phyloP scores from a whole-genome alignment of 2,113 vertebrate genomes.

The Sardina pilchardus region DNA sequence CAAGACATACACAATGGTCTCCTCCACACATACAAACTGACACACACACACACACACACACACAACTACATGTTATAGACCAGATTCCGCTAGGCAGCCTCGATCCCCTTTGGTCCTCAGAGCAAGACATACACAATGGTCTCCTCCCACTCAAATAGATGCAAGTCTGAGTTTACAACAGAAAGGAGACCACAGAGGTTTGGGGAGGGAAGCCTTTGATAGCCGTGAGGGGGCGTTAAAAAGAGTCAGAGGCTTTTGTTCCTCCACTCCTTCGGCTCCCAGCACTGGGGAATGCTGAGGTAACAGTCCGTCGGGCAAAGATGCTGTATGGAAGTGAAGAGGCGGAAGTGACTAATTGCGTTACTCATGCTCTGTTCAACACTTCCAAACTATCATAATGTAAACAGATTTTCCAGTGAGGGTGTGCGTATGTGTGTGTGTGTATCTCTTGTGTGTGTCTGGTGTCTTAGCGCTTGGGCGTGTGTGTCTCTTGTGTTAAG shows the following conservation, averaged over 20 bases:
- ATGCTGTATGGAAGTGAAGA: neutral
- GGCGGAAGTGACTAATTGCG: neutral
- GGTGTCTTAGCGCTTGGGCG: neutral
- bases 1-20: neutral
- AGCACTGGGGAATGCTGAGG: neutral
- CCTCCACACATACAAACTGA: no score
- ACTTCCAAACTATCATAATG: neutral
- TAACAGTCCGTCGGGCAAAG: neutral
- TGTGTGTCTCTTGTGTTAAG: slow-evolving; percentile 10
- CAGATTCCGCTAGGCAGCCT: neutral
- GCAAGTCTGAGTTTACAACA: neutral
- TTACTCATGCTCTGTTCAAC: neutral
- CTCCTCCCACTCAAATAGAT: slow-evolving; percentile 6
- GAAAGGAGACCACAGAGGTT: neutral
- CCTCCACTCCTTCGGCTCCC: neutral
- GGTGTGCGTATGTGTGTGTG: neutral
- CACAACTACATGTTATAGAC: neutral
- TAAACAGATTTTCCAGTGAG: neutral
- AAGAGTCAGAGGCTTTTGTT: neutral
- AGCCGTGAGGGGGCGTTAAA: neutral
- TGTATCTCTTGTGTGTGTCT: neutral
- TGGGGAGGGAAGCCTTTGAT: slow-evolving; percentile 9
- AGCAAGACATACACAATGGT: neutral
- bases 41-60: slow-evolving; percentile 7
- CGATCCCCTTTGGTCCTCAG: neutral